A percentile compares a stretch with the other conserved stretches of the same genome.
phyloP scores from a whole-genome alignment of 2,888 invertebrate genomes.

The Clepsis dumicolana region DNA sequence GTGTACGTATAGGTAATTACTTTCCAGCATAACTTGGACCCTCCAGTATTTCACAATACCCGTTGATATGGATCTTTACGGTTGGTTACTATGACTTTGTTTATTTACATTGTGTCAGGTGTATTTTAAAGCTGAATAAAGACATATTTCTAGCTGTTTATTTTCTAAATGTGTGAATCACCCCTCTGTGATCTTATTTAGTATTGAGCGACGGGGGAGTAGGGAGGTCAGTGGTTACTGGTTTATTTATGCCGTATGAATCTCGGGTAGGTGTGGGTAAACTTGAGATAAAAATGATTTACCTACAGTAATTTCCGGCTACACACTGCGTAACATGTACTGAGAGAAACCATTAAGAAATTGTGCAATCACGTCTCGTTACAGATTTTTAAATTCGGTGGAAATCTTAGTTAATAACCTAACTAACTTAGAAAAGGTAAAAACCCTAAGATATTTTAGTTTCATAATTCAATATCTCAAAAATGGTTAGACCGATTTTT shows the following conservation, averaged over 20 bases:
- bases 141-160: too few relatives aligned
- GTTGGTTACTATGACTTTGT: too few relatives aligned
- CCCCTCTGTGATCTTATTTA: neutral
- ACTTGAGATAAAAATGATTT: slow-evolving; percentile 40
- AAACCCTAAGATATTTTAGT: too few relatives aligned
- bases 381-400: neutral
- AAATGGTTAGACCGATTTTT: too few relatives aligned
- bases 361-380: slow-evolving; percentile 22
- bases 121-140: too few relatives aligned
- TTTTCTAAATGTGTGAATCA: neutral
- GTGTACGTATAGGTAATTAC: slow-evolving; percentile 21
- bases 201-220: neutral
- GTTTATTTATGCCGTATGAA: slow-evolving; percentile 3
- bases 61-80: too few relatives aligned
- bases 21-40: slow-evolving; percentile 18
- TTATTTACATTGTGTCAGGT: too few relatives aligned
- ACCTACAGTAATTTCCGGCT: slow-evolving; percentile 30
- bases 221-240: neutral
- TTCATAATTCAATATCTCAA: too few relatives aligned
- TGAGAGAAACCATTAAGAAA: slow-evolving; percentile 5
- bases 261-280: slow-evolving; percentile 30
- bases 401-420: neutral
- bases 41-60: too few relatives aligned
- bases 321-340: slow-evolving; percentile 8
- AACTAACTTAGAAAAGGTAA: too few relatives aligned